These are phyloP conservation scores for Dipus sagitta DNA, from an alignment of 2,797 vertebrate species.

Conservation along the genomic window DNA sequence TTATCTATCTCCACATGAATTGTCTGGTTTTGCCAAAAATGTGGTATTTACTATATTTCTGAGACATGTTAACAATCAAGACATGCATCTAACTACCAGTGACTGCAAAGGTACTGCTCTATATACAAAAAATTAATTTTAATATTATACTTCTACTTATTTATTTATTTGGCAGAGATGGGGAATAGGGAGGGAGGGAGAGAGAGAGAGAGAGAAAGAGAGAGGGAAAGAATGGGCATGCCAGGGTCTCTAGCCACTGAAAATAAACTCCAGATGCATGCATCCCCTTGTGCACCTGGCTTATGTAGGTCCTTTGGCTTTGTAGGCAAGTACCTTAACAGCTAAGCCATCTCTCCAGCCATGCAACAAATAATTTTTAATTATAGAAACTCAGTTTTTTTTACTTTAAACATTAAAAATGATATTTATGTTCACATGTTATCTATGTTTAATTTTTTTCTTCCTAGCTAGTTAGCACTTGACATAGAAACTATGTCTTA, in stretches of 20 bases:
- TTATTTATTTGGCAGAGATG: too few species aligned
- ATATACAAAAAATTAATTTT: background rate
- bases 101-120: background rate
- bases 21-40: conserved; percentile 44
- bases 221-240: too few species aligned
- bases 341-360: too few species aligned
- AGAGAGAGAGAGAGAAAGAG: too few species aligned
- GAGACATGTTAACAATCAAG: conserved; percentile 13
- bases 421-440: background rate
- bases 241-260: too few species aligned
- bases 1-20: conserved; percentile 47
- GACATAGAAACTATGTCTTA: background rate
- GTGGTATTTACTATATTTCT: background rate
- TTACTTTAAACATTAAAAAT: background rate
- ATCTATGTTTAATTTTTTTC: background rate
- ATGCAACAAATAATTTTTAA: background rate
- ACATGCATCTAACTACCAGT: background rate
- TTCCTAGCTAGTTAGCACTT: background rate
- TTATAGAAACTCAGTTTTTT: background rate
- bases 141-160: too few species aligned
- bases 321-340: too few species aligned
- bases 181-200: too few species aligned
- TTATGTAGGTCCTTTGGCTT: too few species aligned
- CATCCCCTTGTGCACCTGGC: too few species aligned
- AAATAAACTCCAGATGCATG: too few species aligned